Percentiles rank a stretch among this genome's conserved stretches.
Evolutionary conservation across 2,888 invertebrate genomes (phyloP).

Genomic region (Halictus ligatus): DNA sequence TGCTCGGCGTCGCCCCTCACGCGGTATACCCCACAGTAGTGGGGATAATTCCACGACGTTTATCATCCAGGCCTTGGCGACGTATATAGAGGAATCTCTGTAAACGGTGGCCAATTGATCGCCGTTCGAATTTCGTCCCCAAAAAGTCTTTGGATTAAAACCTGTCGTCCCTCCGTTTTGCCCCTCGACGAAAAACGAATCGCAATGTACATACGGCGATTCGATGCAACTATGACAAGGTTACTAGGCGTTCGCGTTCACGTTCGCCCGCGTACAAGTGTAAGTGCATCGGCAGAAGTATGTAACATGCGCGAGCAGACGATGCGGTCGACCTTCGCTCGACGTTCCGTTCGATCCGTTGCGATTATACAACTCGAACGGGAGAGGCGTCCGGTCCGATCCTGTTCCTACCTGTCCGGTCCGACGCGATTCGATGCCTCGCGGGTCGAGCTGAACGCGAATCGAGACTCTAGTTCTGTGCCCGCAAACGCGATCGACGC

Average conservation of each 20-base stretch:
- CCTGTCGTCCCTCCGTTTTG: conserved; percentile 28
- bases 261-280: background rate
- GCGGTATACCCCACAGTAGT: too few species aligned
- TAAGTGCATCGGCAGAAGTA: conserved; percentile 26
- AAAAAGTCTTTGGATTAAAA: background rate
- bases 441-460: background rate
- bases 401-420: background rate
- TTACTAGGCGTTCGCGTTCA: conserved; percentile 48
- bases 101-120: background rate
- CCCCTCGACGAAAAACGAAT: conserved; percentile 5
- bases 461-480: background rate
- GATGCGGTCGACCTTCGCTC: conserved; percentile 63
- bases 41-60: too few species aligned
- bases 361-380: conserved; percentile 59
- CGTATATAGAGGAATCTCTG: too few species aligned
- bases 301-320: conserved; percentile 41
- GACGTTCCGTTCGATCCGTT: conserved; percentile 61
- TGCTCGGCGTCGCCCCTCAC: too few species aligned
- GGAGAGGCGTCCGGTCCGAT: background rate
- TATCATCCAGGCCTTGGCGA: too few species aligned
- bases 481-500: too few species aligned
- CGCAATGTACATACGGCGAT: conserved; percentile 31
- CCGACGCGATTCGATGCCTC: background rate
- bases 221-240: conserved; percentile 76
- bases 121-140: background rate